Evolutionary conservation across 1,140 invertebrate species (phyloP).

Genomic region (Zaprionus camerounensis): DNA sequence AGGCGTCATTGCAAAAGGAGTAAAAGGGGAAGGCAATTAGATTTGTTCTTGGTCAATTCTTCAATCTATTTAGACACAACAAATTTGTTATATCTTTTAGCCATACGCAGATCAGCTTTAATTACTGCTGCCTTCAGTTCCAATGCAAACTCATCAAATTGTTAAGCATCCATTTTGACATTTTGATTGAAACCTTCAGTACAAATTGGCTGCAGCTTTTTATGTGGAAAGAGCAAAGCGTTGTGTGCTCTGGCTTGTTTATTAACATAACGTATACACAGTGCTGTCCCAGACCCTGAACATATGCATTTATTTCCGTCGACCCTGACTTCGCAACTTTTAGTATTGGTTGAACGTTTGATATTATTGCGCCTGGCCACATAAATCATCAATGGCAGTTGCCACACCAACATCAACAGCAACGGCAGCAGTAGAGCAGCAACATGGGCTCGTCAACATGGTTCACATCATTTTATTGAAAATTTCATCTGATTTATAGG

Average conservation of each 20-base stretch:
- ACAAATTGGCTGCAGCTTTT: constrained; percentile 39
- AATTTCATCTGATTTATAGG: constrained; percentile 68
- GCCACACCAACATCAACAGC: constrained; percentile 20
- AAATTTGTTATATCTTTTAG: no score
- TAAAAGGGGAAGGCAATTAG: no score
- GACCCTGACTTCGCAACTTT: constrained; percentile 20
- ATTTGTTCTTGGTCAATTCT: no score
- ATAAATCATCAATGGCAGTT: constrained; percentile 61
- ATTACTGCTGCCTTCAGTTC: no score
- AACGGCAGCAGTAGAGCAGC: background rate
- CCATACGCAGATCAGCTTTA: no score
- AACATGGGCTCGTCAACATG: constrained; percentile 55
- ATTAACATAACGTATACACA: constrained; percentile 58
- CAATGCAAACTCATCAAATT: constrained; percentile 42
- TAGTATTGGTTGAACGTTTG: constrained; percentile 36
- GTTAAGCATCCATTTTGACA: constrained; percentile 46
- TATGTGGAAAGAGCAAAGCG: background rate
- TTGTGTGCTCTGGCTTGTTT: constrained; percentile 12
- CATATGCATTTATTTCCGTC: constrained; percentile 47
- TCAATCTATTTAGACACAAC: no score
- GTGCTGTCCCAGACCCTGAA: constrained; percentile 28
- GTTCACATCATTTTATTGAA: constrained; percentile 65
- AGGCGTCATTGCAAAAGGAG: background rate
- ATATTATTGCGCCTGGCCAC: constrained; percentile 53
- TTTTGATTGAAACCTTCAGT: constrained; percentile 62